Base-by-base conservation (phyloP, 2,888 invertebrate genomes). In the Pseudeuparius sepicola region DNA sequence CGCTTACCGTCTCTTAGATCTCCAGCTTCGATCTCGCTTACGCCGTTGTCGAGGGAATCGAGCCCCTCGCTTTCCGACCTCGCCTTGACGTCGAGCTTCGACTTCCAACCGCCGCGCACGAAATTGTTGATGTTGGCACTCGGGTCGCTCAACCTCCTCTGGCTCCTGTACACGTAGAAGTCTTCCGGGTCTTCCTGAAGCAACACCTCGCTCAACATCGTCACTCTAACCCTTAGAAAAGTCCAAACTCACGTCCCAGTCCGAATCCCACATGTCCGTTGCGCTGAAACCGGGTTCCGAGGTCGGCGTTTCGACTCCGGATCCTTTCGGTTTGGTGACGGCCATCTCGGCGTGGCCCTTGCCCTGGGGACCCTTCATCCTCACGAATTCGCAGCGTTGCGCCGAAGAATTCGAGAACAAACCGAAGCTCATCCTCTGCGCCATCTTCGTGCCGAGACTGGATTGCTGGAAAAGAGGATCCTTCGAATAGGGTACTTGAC, bases 281-380 rank as follows among this genome's bases (percentile, higher is more conserved):
- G 82, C 81, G 52, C 82, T 78, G 52, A 80, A 78, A 4, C 68
- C 89, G 70, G 38, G 89, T 63, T 96, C 94, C 11, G 89, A 89
- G 36, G 85, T 83, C 12, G 96, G 96, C 9, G 96, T 96, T 63
- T 94, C 94, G 2, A 85, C 85, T 1, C 94, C 94, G 10, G 87
- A 87, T 52, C 85, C 87, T 60, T 82, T 84, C 14, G 88, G 87
- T 55, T 88, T 80, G n/a, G 86, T 84, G 30, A 90, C 89, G 2
- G 94, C 94, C 87, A 97, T 93, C 69, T 98, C 96, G 0, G 96
- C 96, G 65, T 92, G 88, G 0, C 88, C 90, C 67, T 93, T 94
- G 45, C 90, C 92, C 56, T 85, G 82, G 9, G 97, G 97, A 9
- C 97, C 97, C 64, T 94, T 86, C 93, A 98, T 93, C 40, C 93